These are phyloP conservation scores for Drosophila setosimentum DNA, from an alignment of 2,888 invertebrate species.

Conservation along the genomic window DNA sequence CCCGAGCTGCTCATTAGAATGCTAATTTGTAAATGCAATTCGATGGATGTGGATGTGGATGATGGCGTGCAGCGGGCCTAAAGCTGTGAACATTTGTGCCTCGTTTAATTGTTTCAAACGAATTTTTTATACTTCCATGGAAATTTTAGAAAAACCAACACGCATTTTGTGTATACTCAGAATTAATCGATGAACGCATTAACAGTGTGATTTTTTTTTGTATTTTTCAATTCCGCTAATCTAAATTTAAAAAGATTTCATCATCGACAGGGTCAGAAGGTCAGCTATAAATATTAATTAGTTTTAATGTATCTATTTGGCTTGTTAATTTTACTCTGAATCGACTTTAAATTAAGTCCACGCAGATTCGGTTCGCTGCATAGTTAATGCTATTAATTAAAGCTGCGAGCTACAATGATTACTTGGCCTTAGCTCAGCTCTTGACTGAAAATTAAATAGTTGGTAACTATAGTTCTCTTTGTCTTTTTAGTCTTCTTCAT, in stretches of 20 bases:
- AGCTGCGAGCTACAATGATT: background rate
- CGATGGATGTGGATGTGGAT: conserved; percentile 31
- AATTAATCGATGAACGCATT: conserved; percentile 24
- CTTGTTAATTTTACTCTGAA: background rate
- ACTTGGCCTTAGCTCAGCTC: background rate
- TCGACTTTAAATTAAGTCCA: conserved; percentile 7
- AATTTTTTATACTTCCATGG: conserved; percentile 36
- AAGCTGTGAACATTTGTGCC: conserved; percentile 63
- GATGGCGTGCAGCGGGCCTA: conserved; percentile 32
- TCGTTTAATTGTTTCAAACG: conserved; percentile 55
- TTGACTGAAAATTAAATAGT: background rate
- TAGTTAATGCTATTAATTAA: conserved; percentile 14
- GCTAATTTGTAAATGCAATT: conserved; percentile 76
- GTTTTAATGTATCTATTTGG: background rate
- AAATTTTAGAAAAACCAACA: conserved; percentile 22
- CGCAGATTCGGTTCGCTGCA: background rate
- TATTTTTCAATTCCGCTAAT: background rate
- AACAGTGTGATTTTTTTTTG: background rate
- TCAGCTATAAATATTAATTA: conserved; percentile 15
- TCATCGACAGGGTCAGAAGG: background rate
- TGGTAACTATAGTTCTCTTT: background rate
- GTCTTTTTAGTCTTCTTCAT: background rate
- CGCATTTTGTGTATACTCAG: conserved; percentile 12
- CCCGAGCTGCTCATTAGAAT: conserved; percentile 67
- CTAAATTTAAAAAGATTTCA: background rate